A percentile compares a stretch with the other conserved stretches of the same genome.
Evolutionary conservation across 2,797 vertebrate species (phyloP).

Genomic region (Parauchenoglanis ngamensis): DNA sequence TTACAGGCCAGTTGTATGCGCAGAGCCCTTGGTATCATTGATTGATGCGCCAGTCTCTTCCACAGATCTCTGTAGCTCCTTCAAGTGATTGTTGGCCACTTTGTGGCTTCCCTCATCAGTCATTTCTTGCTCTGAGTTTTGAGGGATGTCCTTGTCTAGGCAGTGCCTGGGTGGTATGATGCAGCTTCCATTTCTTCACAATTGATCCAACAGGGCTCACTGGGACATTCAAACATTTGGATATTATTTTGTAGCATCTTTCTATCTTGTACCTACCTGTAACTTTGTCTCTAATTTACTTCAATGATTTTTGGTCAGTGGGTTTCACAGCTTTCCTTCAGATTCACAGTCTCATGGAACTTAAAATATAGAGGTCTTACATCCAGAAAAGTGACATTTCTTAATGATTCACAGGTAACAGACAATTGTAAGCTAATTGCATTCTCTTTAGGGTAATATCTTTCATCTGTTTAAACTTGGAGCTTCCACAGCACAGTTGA

Average conservation of each 20-base stretch:
- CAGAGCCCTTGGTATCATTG: background rate
- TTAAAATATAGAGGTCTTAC: background rate
- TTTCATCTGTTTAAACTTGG: background rate
- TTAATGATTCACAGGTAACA: background rate
- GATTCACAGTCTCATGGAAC: background rate
- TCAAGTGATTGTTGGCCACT: background rate
- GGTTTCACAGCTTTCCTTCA: background rate
- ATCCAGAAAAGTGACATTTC: background rate
- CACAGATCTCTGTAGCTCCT: background rate
- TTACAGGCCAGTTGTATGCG: background rate
- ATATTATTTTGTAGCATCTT: background rate
- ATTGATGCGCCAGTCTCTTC: background rate
- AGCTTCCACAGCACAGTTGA: background rate
- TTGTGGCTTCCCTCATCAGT: background rate
- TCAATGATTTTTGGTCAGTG: background rate
- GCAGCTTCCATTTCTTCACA: background rate
- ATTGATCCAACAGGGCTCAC: background rate
- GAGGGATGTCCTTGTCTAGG: background rate
- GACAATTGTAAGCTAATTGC: background rate
- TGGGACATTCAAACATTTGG: background rate
- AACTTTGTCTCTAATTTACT: background rate
- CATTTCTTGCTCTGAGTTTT: background rate
- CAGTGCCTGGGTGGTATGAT: background rate
- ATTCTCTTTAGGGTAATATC: background rate
- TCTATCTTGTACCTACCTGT: background rate